These are phyloP conservation scores for Eueremaeus valkanovi DNA, from an alignment of 2,888 invertebrate genomes.

Conservation along the genomic window DNA sequence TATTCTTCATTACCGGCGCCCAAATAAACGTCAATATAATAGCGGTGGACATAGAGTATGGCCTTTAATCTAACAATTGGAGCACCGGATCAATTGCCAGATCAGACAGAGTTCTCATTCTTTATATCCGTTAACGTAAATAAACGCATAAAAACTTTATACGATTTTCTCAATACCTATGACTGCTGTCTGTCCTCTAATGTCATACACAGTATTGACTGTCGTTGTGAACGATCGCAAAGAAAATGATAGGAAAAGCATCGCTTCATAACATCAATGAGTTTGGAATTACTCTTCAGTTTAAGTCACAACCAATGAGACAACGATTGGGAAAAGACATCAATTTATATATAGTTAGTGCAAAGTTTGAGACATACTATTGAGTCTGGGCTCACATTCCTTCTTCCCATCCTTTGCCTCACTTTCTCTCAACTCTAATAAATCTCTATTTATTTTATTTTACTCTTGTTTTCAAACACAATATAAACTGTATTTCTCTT, in stretches of 20 bases:
- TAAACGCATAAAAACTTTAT: background rate
- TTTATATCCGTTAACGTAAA: conserved; percentile 13
- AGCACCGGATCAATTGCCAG: background rate
- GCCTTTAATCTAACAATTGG: conserved; percentile 8
- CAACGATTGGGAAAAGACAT: conserved; percentile 14
- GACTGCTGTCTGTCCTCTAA: background rate
- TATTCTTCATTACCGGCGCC: background rate
- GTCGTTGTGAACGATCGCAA: no score
- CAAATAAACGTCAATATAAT: conserved; percentile 22
- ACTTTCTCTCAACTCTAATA: background rate
- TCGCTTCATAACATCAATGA: conserved; percentile 25
- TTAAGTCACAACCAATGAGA: background rate
- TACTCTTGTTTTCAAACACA: no score
- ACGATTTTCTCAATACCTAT: background rate
- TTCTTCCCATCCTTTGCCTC: background rate
- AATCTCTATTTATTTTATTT: conserved; percentile 12
- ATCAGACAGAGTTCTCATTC: conserved; percentile 11
- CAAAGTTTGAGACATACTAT: background rate
- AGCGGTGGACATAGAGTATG: conserved; percentile 10
- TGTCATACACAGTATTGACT: background rate
- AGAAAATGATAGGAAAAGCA: background rate
- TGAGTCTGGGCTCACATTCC: background rate
- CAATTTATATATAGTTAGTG: conserved; percentile 26
- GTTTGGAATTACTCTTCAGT: conserved; percentile 23
- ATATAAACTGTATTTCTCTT: conserved; percentile 36